Percentiles rank a stretch among this genome's conserved stretches.
Conservation (phyloP, 2,113 vertebrate species). For the Neoarius graeffei region DNA sequence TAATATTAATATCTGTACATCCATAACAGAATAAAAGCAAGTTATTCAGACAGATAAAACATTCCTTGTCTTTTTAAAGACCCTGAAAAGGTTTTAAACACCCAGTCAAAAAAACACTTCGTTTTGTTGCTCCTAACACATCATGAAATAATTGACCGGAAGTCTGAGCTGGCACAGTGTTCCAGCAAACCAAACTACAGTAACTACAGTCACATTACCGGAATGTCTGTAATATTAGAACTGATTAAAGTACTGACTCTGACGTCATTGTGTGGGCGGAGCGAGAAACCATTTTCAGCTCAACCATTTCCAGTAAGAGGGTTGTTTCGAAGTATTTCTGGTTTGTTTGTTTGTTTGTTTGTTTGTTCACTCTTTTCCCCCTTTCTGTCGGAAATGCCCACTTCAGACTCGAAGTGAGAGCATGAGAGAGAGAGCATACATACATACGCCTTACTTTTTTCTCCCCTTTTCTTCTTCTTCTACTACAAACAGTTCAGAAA, state of each 20-base stretch:
- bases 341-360: no score
- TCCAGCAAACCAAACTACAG: background rate
- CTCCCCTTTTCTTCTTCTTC: background rate
- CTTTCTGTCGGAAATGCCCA: no score
- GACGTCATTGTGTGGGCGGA: no score
- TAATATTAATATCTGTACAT: background rate
- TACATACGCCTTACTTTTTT: background rate
- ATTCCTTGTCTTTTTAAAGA: background rate
- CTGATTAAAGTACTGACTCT: background rate
- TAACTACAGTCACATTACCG: background rate
- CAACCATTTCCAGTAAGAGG: no score
- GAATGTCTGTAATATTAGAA: background rate
- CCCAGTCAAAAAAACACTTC: background rate
- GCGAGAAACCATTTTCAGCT: no score
- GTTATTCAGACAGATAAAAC: background rate
- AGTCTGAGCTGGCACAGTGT: background rate
- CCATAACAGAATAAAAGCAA: background rate
- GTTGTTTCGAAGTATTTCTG: no score
- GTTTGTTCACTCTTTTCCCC: no score
- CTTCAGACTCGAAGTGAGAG: no score
- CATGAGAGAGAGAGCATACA: no score
- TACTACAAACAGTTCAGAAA: no score
- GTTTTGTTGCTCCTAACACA: background rate
- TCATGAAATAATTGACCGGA: background rate
- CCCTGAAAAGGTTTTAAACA: background rate